A percentile compares a stretch with the other conserved stretches of the same genome.
phyloP scores from a whole-genome alignment of 2,888 invertebrate species.

The Yponomeuta cagnagella region DNA sequence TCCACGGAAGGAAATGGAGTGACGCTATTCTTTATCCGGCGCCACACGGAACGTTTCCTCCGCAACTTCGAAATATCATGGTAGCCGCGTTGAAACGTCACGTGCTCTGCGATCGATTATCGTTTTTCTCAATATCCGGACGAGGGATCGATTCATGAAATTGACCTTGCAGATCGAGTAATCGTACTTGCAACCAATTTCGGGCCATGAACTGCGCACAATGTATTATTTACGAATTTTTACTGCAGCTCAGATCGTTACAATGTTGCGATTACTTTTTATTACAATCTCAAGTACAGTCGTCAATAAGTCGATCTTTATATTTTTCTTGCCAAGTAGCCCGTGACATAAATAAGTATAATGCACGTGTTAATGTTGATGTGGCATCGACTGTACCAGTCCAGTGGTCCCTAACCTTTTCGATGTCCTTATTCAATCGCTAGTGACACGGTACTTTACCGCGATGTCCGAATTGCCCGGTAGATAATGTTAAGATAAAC shows the following conservation, averaged over 20 bases:
- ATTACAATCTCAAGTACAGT: not conserved
- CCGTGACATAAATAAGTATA: too few relatives aligned
- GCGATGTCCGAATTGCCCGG: too few relatives aligned
- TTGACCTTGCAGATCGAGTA: not conserved
- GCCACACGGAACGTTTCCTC: too few relatives aligned
- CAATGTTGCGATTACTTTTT: not conserved
- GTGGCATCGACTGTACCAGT: too few relatives aligned
- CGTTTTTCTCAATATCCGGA: not conserved
- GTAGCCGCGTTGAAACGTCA: not conserved
- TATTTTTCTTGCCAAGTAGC: too few relatives aligned
- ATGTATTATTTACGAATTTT: conserved; percentile 1
- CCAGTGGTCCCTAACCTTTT: too few relatives aligned
- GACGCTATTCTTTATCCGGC: too few relatives aligned
- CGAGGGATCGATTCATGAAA: not conserved
- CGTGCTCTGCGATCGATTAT: not conserved
- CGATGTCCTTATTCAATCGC: too few relatives aligned
- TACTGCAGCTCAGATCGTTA: not conserved
- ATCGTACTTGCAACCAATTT: not conserved
- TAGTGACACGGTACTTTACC: too few relatives aligned
- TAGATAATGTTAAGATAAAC: too few relatives aligned
- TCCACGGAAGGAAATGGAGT: too few relatives aligned
- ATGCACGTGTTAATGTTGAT: too few relatives aligned
- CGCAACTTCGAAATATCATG: not conserved
- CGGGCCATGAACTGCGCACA: not conserved
- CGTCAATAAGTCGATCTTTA: not conserved